Evolutionary conservation across 1,140 invertebrate genomes (phyloP).

Genomic region (Drosophila malerkotliana): DNA sequence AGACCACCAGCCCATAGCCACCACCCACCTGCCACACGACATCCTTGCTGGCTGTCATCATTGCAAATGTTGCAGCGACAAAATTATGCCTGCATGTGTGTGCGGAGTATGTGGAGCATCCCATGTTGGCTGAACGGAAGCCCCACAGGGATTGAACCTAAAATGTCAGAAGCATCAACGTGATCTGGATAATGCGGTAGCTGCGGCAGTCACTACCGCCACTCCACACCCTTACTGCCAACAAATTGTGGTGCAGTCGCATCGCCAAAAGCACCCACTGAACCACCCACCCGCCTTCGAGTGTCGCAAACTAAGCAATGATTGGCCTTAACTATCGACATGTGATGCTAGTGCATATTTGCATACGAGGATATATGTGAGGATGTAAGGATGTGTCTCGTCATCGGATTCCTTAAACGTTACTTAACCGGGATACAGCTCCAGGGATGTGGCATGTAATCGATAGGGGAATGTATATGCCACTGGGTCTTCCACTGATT

Average conservation of each 20-base stretch:
- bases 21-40: conserved; percentile 28
- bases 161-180: conserved; percentile 77
- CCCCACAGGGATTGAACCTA: conserved; percentile 77
- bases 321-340: conserved; percentile 62
- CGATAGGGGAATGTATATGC: conserved; percentile 20
- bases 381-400: conserved; percentile 29
- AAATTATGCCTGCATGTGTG: conserved; percentile 64
- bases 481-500: neutral
- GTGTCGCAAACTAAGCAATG: conserved; percentile 57
- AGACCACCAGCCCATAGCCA: conserved; percentile 1
- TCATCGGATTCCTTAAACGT: conserved; percentile 46
- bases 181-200: conserved; percentile 74
- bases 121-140: conserved; percentile 49
- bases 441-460: conserved; percentile 38
- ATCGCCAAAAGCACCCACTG: neutral
- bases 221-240: neutral
- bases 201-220: conserved; percentile 28
- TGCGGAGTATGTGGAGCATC: conserved; percentile 23
- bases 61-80: conserved; percentile 69
- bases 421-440: conserved; percentile 37
- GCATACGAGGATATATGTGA: conserved; percentile 6
- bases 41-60: conserved; percentile 68
- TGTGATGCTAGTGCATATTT: conserved; percentile 48
- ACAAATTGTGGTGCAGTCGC: conserved; percentile 44
- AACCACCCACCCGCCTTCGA: conserved; percentile 26